Conservation (phyloP, 2,888 invertebrate genomes). For the Drosophila subsilvestris region DNA sequence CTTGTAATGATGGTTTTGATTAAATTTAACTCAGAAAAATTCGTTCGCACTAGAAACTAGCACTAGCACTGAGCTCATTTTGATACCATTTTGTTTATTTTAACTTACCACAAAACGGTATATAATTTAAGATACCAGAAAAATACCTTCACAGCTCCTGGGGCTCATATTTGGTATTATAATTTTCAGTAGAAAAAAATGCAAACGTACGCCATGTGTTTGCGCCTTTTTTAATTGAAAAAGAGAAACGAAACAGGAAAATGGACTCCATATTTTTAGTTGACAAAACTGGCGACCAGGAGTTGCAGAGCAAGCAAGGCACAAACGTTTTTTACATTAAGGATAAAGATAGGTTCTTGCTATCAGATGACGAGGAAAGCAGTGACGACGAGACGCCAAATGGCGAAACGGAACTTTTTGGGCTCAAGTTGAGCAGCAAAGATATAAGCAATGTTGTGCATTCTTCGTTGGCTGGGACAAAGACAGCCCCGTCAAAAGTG, state of each 20-base stretch:
- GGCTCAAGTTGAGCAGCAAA: slow-evolving; percentile 45
- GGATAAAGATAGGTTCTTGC: not conserved
- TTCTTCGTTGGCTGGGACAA: slow-evolving; percentile 54
- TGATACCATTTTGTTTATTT: too few species aligned
- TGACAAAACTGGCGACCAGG: not conserved
- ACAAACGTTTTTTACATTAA: not conserved
- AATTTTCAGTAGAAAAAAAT: not conserved
- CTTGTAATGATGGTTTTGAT: too few species aligned
- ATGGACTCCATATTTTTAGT: slow-evolving; percentile 1
- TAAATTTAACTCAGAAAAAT: too few species aligned
- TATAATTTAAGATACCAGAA: not conserved
- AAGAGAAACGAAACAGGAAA: not conserved
- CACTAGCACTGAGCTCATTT: too few species aligned
- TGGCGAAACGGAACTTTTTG: slow-evolving; percentile 70
- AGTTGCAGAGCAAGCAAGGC: not conserved
- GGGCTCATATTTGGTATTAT: not conserved
- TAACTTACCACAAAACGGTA: too few species aligned
- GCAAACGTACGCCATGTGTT: not conserved
- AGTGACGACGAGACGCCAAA: not conserved
- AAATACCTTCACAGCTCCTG: not conserved
- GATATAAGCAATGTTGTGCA: slow-evolving; percentile 63
- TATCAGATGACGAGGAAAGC: not conserved
- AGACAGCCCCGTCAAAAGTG: slow-evolving; percentile 42
- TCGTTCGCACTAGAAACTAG: too few species aligned
- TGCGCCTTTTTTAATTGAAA: not conserved